These are phyloP conservation scores for Cryptotis parvus DNA, from an alignment of 2,113 vertebrate species.

Conservation along the genomic window DNA sequence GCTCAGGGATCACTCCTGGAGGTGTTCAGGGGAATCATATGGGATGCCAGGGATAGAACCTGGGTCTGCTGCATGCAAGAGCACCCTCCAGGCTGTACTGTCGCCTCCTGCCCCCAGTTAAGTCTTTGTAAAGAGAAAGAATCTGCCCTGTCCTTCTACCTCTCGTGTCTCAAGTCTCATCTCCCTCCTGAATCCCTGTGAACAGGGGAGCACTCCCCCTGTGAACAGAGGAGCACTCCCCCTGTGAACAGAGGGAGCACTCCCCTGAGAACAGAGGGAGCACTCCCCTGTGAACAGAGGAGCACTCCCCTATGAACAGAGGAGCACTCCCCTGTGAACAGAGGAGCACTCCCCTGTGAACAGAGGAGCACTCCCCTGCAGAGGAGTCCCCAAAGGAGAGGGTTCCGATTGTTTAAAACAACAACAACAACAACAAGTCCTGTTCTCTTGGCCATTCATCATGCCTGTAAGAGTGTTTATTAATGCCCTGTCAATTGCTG, in stretches of 20 bases:
- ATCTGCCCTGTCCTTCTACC: not conserved
- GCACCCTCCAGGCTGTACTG: too few relatives aligned
- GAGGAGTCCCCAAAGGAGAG: constrained; percentile 44
- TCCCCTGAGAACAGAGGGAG: not conserved
- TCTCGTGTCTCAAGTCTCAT: not conserved
- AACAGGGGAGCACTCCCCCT: too few relatives aligned
- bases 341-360: not conserved
- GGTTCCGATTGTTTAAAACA: constrained; percentile 51
- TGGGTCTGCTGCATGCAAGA: too few relatives aligned
- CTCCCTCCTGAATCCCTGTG: not conserved
- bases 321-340: not conserved
- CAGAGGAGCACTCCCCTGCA: not conserved
- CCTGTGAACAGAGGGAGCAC: too few relatives aligned
- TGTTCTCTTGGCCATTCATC: constrained; percentile 77
- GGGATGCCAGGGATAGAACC: too few relatives aligned
- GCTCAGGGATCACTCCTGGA: too few relatives aligned
- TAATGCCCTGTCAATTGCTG: constrained; percentile 87
- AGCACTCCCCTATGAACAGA: not conserved
- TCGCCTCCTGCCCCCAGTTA: too few relatives aligned
- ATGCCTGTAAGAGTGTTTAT: constrained; percentile 84
- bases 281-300: not conserved
- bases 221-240: not conserved
- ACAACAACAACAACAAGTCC: constrained; percentile 42
- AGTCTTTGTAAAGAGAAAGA: constrained; percentile 28
- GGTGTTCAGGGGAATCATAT: too few relatives aligned